Evolutionary conservation across 2,797 vertebrate species (phyloP), one percentile per base, ranked within the genome.

Genomic region (Amblyraja radiata): DNA sequence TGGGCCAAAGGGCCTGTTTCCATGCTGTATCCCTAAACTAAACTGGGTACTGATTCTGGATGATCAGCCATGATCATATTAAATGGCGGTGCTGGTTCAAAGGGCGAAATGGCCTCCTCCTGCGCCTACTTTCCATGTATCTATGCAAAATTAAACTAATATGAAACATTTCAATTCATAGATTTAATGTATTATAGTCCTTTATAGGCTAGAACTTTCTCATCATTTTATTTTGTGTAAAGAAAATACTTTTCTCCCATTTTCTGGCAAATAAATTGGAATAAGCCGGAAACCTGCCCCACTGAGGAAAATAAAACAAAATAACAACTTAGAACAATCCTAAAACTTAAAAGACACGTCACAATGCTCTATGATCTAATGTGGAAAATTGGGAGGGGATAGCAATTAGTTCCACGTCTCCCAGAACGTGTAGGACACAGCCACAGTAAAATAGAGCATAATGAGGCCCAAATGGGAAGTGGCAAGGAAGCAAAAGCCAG

Each of bases 311-410:
- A 7, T n/a, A 88, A 65, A 88, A 46, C 39, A 46, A 46, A 86
- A 32, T 2, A 88, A 65, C 80, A n/a, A n/a, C 14, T 28, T 32
- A 61, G 65, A 8, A n/a, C 68, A 65, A 36, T 9, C 61, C n/a
- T 88, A 88, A 88, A 65, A n/a, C 61, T 10, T 9, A 11, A 88
- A 32, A n/a, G 32, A 88, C 61, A 88, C 65, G 65, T 88, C 65
- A 88, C 16, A 36, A 63, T 21, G 16, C 14, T 36, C 61, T 68
- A 32, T 88, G 84, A 65, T 63, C 84, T 88, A 65, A 88, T 88
- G 84, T 88, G 84, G 61, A 88, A 88, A 68, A 88, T 13, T 65
- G 63, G 61, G 84, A 88, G n/a, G 65, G 61, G 84, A 10, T 61
- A 65, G 84, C 61, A 88, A 68, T 36, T 28, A 61, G 80, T 58